A percentile compares a stretch with the other conserved stretches of the same genome.
Conservation (phyloP, 30 jellyfish, hydroid and myxozoan species). For the Aurelia aurita region DNA sequence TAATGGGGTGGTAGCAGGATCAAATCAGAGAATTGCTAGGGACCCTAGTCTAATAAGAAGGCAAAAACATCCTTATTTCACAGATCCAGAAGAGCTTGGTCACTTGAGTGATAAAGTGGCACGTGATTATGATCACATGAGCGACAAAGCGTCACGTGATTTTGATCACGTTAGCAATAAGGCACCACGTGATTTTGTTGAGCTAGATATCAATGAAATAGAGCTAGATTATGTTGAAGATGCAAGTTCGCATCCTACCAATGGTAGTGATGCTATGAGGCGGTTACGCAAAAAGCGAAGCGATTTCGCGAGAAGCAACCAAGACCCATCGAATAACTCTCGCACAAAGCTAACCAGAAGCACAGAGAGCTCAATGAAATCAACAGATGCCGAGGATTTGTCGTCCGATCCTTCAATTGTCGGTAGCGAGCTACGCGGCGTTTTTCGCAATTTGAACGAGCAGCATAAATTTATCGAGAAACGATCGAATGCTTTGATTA, state of each 20-base stretch:
- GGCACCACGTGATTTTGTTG: background rate
- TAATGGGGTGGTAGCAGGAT: no score
- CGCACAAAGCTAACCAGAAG: constrained; percentile 11
- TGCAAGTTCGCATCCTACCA: background rate
- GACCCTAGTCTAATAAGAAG: no score
- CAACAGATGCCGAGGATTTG: constrained; percentile 30
- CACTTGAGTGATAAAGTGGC: no score
- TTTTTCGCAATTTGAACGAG: constrained; percentile 10
- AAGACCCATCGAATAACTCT: background rate
- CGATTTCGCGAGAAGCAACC: background rate
- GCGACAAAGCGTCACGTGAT: no score
- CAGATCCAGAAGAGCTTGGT: no score
- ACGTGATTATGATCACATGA: no score
- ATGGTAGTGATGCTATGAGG: background rate
- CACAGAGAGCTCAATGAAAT: constrained; percentile 37
- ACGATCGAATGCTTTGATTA: constrained; percentile 57
- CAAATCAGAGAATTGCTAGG: no score
- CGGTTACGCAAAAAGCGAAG: constrained; percentile 18
- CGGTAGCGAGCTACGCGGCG: constrained; percentile 27
- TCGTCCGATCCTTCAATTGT: constrained; percentile 32
- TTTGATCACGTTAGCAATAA: no score
- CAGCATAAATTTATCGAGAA: constrained; percentile 54
- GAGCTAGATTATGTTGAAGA: background rate
- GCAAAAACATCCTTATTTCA: no score
- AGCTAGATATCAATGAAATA: background rate